These are phyloP conservation scores for Dicyrtomina minuta DNA, from an alignment of 2,888 invertebrate species.

Conservation along the genomic window DNA sequence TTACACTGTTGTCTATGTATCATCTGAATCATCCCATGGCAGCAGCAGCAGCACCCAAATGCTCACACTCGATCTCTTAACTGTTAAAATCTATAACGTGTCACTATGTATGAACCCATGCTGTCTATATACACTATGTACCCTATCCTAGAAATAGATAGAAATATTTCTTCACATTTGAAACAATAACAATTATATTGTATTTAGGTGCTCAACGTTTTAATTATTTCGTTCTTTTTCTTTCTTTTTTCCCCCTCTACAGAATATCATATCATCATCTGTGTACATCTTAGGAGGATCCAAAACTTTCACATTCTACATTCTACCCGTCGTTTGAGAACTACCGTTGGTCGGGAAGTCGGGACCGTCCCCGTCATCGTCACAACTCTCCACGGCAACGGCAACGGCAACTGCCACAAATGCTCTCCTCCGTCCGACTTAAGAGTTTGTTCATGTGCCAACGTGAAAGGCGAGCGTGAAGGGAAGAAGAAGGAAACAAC, in stretches of 20 bases:
- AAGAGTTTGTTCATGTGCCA: background rate
- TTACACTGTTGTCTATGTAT: constrained; percentile 28
- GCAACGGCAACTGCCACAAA: background rate
- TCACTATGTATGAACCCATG: too few relatives aligned
- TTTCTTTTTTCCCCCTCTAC: too few relatives aligned
- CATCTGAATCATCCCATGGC: constrained; percentile 9
- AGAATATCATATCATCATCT: constrained; percentile 14
- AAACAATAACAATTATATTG: too few relatives aligned
- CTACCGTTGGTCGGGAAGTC: too few relatives aligned
- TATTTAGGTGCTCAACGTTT: constrained; percentile 9
- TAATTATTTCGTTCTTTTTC: constrained; percentile 38
- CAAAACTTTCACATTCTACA: background rate
- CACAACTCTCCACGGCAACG: background rate
- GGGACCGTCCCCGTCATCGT: too few relatives aligned
- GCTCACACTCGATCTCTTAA: too few relatives aligned
- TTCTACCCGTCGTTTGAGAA: constrained; percentile 17
- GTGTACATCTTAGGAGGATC: too few relatives aligned
- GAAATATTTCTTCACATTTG: too few relatives aligned
- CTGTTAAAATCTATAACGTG: too few relatives aligned
- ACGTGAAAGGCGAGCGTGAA: background rate
- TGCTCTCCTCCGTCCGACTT: background rate
- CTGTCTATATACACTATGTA: too few relatives aligned
- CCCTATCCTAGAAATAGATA: too few relatives aligned
- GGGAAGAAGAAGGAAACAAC: constrained; percentile 23
- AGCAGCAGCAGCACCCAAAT: constrained; percentile 15